These are phyloP conservation scores for Anguilla anguilla DNA, from an alignment of 2,797 vertebrate genomes.

Conservation along the genomic window DNA sequence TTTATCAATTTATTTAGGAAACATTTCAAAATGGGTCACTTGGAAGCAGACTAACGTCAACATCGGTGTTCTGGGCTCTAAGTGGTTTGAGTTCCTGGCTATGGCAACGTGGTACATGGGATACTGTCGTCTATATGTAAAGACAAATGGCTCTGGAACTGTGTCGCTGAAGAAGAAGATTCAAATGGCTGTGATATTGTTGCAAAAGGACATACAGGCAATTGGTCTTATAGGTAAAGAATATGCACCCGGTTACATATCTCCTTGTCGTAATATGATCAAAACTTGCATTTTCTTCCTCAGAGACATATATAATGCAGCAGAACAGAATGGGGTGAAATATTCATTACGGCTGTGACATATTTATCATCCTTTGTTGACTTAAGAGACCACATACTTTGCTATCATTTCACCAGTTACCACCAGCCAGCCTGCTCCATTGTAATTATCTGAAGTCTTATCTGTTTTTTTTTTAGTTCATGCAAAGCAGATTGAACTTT, in stretches of 20 bases:
- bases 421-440: neutral
- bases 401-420: constrained; percentile 6
- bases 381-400: neutral
- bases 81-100: constrained; percentile 29
- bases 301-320: neutral
- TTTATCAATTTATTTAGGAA: constrained; percentile 5
- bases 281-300: neutral
- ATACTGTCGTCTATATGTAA: neutral
- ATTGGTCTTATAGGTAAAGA: neutral
- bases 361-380: neutral
- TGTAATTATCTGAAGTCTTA: constrained; percentile 29
- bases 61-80: constrained; percentile 46
- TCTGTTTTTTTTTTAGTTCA: constrained; percentile 32
- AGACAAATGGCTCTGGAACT: neutral
- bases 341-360: neutral
- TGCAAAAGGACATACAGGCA: neutral
- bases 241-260: neutral
- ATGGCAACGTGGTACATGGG: neutral
- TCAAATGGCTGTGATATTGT: neutral
- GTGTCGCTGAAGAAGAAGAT: neutral
- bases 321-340: neutral
- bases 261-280: neutral
- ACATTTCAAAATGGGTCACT: constrained; percentile 47
- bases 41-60: neutral
- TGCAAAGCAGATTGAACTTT: constrained; percentile 28